phyloP scores from a whole-genome alignment of 2,797 vertebrate genomes.

The Acrocephalus scirpaceus region DNA sequence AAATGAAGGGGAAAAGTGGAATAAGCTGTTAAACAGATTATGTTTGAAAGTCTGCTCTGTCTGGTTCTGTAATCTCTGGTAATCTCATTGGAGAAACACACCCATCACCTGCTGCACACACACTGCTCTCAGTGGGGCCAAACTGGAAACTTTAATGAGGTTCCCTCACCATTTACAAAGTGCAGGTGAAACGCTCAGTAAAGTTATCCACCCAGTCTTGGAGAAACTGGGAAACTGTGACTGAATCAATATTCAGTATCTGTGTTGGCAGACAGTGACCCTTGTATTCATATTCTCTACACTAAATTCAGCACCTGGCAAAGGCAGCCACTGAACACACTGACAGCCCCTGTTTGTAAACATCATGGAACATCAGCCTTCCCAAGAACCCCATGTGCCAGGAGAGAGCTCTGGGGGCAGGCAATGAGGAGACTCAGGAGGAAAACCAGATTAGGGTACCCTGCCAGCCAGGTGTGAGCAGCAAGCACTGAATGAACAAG shows the following conservation, averaged over 20 bases:
- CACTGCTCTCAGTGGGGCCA: not conserved
- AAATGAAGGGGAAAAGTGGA: conserved; percentile 53
- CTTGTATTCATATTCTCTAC: accelerated
- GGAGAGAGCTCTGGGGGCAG: not conserved
- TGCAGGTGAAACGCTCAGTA: not conserved
- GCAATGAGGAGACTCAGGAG: not conserved
- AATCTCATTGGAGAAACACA: conserved; percentile 25
- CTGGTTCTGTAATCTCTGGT: conserved; percentile 39
- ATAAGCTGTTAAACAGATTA: conserved; percentile 58
- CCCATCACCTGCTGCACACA: not conserved
- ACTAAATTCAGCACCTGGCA: not conserved
- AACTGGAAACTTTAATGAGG: not conserved
- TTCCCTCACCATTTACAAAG: not conserved
- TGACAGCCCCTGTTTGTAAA: not conserved
- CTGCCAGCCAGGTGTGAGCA: not conserved
- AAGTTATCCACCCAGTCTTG: not conserved
- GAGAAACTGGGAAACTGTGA: not conserved
- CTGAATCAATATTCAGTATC: not conserved
- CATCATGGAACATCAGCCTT: not conserved
- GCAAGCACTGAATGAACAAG: not conserved
- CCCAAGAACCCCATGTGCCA: not conserved
- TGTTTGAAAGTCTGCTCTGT: conserved; percentile 55
- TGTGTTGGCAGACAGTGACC: not conserved
- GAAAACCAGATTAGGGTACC: not conserved
- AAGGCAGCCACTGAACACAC: not conserved